A percentile compares a stretch with the other conserved stretches of the same genome.
phyloP scores from a whole-genome alignment of 2,113 vertebrate species.

The Cryptomyrus ogoouensis region DNA sequence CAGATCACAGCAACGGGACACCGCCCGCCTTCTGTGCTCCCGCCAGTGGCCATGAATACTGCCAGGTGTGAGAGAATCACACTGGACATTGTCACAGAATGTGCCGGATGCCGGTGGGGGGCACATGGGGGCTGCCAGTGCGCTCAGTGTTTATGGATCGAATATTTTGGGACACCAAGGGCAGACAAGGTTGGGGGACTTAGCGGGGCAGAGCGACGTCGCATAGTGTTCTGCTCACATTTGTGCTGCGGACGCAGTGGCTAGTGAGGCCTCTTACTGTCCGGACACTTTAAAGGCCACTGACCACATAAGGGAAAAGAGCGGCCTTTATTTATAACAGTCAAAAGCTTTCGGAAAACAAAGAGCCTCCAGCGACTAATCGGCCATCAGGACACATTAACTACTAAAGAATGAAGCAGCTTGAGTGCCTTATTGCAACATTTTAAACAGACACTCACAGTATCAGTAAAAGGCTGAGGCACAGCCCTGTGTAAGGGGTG shows the following conservation, averaged over 20 bases:
- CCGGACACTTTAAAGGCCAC: conserved; percentile 1
- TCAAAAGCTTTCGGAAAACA: not conserved
- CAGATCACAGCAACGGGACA: conserved; percentile 51
- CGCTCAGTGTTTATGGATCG: conserved; percentile 51
- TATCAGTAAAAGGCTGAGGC: not conserved
- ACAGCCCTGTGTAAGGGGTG: too few relatives aligned
- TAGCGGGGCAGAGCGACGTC: conserved; percentile 47
- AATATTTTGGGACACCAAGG: conserved; percentile 65
- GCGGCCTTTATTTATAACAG: not conserved
- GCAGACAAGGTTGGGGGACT: conserved; percentile 61
- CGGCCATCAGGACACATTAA: not conserved
- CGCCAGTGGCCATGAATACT: conserved; percentile 76
- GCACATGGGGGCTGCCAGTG: conserved; percentile 41
- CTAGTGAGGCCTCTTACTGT: not conserved
- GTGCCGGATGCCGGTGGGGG: conserved; percentile 61
- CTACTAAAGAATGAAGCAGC: not conserved
- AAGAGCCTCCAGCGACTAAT: not conserved
- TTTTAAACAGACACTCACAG: not conserved
- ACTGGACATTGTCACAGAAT: conserved; percentile 67
- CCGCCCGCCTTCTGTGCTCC: conserved; percentile 64
- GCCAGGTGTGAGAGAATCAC: conserved; percentile 70
- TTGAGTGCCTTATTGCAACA: not conserved
- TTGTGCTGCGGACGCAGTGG: conserved; percentile 40
- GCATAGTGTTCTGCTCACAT: conserved; percentile 39
- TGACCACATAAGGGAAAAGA: not conserved